Evolutionary conservation across 2,888 invertebrate species (phyloP).

Genomic region (Ichneumoninae sp.): DNA sequence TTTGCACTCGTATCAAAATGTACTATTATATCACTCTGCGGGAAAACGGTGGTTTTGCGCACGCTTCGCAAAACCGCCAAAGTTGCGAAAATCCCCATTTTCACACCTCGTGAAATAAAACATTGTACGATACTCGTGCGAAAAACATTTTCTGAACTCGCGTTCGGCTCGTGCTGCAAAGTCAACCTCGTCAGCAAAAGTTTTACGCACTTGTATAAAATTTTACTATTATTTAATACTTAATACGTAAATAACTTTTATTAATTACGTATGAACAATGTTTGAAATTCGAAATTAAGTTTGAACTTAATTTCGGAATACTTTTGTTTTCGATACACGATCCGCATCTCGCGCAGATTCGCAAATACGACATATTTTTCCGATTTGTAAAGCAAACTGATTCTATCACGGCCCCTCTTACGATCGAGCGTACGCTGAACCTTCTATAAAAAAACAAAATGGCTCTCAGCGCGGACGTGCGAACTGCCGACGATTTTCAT

Average conservation of each 20-base stretch:
- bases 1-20: too few species aligned
- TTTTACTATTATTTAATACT: background rate
- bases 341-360: background rate
- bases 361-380: background rate
- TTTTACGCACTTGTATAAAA: too few species aligned
- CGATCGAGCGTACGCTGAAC: background rate
- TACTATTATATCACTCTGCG: too few species aligned
- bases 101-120: too few species aligned
- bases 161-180: too few species aligned
- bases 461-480: constrained; percentile 9
- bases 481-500: constrained; percentile 8
- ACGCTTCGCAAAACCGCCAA: too few species aligned
- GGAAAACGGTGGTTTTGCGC: too few species aligned
- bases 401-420: background rate
- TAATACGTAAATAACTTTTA: background rate
- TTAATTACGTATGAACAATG: background rate
- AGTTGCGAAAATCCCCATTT: too few species aligned
- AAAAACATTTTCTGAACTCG: too few species aligned
- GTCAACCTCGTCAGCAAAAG: too few species aligned
- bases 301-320: background rate
- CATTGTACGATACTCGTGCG: too few species aligned
- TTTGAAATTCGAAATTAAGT: background rate
- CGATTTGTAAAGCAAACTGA: background rate
- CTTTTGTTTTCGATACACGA: background rate
- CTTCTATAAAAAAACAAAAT: constrained; percentile 5